Conservation (phyloP, 2,113 vertebrate genomes). For the Rostratula benghalensis region DNA sequence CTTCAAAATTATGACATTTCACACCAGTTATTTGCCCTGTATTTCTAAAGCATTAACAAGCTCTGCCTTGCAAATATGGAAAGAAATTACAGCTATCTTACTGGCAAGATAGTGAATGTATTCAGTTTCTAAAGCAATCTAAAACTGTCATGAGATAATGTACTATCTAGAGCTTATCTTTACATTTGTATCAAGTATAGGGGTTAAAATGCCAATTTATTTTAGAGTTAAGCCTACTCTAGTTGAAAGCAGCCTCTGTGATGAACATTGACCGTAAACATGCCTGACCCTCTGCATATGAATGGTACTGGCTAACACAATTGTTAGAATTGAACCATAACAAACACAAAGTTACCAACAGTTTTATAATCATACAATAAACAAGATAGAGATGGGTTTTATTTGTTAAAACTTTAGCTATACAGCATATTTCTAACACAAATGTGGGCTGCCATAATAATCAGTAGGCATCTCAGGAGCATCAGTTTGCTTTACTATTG, state of each 20-base stretch:
- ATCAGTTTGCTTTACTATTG: background rate
- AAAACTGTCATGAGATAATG: background rate
- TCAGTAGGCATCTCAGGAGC: background rate
- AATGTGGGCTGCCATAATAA: background rate
- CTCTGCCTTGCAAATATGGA: background rate
- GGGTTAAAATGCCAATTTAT: background rate
- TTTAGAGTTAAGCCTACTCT: background rate
- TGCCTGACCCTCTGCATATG: background rate
- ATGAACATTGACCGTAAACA: background rate
- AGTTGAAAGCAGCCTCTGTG: background rate
- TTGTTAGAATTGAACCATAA: background rate
- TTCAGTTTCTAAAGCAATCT: background rate
- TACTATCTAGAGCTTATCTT: background rate
- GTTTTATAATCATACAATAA: background rate
- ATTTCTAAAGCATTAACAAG: background rate
- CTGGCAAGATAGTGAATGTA: background rate
- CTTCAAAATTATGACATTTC: background rate
- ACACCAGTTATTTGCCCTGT: background rate
- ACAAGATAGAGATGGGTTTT: background rate
- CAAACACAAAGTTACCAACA: background rate
- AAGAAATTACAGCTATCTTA: background rate
- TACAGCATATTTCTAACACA: background rate
- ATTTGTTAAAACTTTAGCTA: background rate
- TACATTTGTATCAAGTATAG: background rate
- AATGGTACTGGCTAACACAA: background rate